Conservation (phyloP, 2,113 vertebrate species). For the Gobius niger region DNA sequence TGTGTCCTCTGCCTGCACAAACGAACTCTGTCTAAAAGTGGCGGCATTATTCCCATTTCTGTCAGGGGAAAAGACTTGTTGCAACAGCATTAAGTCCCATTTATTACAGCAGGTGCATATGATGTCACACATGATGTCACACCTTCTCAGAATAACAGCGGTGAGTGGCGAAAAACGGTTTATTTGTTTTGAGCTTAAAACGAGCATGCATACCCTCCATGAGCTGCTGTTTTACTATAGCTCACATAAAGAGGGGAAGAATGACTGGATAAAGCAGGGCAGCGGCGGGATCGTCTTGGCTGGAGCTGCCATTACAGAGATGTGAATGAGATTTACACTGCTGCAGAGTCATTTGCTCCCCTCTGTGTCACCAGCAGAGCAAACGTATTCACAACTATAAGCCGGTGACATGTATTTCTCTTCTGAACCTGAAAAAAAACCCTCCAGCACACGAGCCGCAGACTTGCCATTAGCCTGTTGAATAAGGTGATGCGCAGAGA, state of each 20-base stretch:
- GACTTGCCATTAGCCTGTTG: neutral
- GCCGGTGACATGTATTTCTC: conserved; percentile 34
- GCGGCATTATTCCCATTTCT: too few relatives aligned
- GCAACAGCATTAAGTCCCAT: too few relatives aligned
- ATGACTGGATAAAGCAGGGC: neutral
- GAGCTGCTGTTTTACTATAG: too few relatives aligned
- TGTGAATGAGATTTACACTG: conserved; percentile 56
- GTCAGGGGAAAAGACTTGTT: too few relatives aligned
- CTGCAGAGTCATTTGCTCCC: conserved; percentile 22
- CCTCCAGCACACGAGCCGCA: neutral
- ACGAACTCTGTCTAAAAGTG: too few relatives aligned
- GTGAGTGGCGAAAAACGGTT: too few relatives aligned
- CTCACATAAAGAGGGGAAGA: neutral
- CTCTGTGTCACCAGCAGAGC: conserved; percentile 6
- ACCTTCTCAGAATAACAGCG: too few relatives aligned
- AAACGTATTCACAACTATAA: conserved; percentile 44
- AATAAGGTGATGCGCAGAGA: neutral
- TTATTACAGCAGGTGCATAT: too few relatives aligned
- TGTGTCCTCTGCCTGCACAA: too few relatives aligned
- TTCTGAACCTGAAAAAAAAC: neutral
- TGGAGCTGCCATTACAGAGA: conserved; percentile 49
- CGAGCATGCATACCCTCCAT: too few relatives aligned
- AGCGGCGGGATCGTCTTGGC: conserved; percentile 11
- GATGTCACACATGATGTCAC: too few relatives aligned
- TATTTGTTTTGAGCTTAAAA: too few relatives aligned